These are phyloP conservation scores for Euborellia annulipes DNA, from an alignment of 1,140 invertebrate species.

Conservation along the genomic window DNA sequence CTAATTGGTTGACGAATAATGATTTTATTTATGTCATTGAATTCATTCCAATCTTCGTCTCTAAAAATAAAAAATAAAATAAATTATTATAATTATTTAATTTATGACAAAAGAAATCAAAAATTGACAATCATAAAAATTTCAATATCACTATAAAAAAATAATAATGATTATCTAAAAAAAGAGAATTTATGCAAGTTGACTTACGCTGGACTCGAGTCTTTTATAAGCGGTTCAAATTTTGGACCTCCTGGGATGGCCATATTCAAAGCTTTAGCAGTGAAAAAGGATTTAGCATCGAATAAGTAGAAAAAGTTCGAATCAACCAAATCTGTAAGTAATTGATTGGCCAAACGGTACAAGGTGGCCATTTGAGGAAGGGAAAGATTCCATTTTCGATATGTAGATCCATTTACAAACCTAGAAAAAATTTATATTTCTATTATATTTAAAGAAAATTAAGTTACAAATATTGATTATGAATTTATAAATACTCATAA, in stretches of 20 bases:
- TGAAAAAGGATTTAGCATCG: conserved; percentile 98
- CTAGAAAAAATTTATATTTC: conserved; percentile 30
- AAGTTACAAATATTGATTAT: conserved; percentile 6
- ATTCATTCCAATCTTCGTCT: conserved; percentile 99
- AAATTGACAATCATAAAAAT: conserved; percentile 3
- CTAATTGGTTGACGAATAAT: conserved; percentile 97
- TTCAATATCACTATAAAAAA: neutral
- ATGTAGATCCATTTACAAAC: conserved; percentile 93
- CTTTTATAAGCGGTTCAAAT: conserved; percentile 98
- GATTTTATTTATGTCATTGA: conserved; percentile 99
- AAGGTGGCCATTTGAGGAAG: conserved; percentile 95
- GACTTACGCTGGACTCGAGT: conserved; percentile 77
- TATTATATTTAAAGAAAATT: conserved; percentile 5
- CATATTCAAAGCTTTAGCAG: conserved; percentile 98
- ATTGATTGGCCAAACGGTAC: conserved; percentile 92
- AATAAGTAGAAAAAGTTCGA: conserved; percentile 99
- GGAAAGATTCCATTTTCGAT: conserved; percentile 87
- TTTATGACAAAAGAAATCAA: conserved; percentile 2
- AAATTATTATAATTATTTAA: conserved; percentile 7
- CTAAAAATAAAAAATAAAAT: conserved; percentile 31
- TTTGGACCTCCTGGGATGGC: conserved; percentile 99
- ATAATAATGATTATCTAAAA: neutral
- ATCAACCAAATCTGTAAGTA: conserved; percentile 97
- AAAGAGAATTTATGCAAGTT: conserved; percentile 1
- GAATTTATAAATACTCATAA: conserved; percentile 4